Conservation (phyloP, 2,888 invertebrate genomes). For the Thera britannica region DNA sequence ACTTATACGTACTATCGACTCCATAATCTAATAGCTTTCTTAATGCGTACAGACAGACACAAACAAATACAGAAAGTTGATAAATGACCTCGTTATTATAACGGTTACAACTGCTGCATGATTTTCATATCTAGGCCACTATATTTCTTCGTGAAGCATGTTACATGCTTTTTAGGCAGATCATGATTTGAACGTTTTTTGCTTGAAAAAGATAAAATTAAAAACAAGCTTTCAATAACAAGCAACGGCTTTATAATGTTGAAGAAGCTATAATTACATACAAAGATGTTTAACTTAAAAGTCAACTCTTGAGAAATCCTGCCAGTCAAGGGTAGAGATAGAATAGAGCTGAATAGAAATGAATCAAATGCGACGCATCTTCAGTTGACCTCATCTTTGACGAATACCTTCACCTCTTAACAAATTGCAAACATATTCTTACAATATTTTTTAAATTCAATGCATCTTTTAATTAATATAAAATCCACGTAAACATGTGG, state of each 20-base stretch:
- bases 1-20: constrained; percentile 5
- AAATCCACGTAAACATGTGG: constrained; percentile 49
- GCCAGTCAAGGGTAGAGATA: constrained; percentile 59
- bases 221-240: constrained; percentile 28
- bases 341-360: constrained; percentile 47
- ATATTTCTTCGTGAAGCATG: constrained; percentile 74
- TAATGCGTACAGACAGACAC: constrained; percentile 67
- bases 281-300: constrained; percentile 48
- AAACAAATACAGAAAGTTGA: constrained; percentile 78
- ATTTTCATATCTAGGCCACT: constrained; percentile 80
- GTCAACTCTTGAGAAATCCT: constrained; percentile 50
- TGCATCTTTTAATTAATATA: constrained; percentile 53
- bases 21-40: constrained; percentile 50
- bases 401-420: constrained; percentile 60
- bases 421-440: constrained; percentile 50
- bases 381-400: constrained; percentile 55
- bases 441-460: constrained; percentile 50
- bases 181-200: constrained; percentile 64
- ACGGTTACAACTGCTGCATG: constrained; percentile 79
- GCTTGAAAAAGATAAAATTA: constrained; percentile 33
- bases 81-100: constrained; percentile 83
- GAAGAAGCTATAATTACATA: constrained; percentile 61
- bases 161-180: constrained; percentile 68
- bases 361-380: constrained; percentile 44
- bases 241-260: constrained; percentile 34